Percentiles rank a stretch among this genome's conserved stretches.
Evolutionary conservation across 2,888 invertebrate genomes (phyloP).

Genomic region (Allolobophora icterica): DNA sequence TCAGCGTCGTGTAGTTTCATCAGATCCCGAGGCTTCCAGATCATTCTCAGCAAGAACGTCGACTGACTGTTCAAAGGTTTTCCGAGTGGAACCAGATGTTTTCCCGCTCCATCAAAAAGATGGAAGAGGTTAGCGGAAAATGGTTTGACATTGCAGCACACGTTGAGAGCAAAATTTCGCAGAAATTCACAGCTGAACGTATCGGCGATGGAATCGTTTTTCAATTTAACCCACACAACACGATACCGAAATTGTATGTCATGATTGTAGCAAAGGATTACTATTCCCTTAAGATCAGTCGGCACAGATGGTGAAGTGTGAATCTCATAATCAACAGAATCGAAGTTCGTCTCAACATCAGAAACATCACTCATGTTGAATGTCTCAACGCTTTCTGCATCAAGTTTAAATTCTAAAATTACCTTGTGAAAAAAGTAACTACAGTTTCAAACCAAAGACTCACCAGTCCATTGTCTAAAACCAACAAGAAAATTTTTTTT

Average conservation of each 20-base stretch:
- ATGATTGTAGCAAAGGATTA: conserved; percentile 14
- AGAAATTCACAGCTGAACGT: conserved; percentile 25
- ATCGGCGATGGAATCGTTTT: not conserved
- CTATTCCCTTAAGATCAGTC: not conserved
- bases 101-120: not conserved
- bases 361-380: not conserved
- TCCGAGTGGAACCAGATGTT: conserved; percentile 13
- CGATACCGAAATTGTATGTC: conserved; percentile 20
- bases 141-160: not conserved
- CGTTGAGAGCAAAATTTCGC: not conserved
- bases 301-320: not conserved
- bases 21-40: conserved; percentile 18
- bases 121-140: not conserved
- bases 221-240: not conserved
- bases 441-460: not conserved
- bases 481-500: too few species aligned
- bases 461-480: not conserved
- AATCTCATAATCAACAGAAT: conserved; percentile 7
- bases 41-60: conserved; percentile 12
- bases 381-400: not conserved
- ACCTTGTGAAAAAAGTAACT: not conserved
- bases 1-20: not conserved
- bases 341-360: not conserved
- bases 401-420: not conserved
- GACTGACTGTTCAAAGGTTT: not conserved